Conservation (phyloP, 2,113 vertebrate genomes). For the Oncorhynchus kisutch region DNA sequence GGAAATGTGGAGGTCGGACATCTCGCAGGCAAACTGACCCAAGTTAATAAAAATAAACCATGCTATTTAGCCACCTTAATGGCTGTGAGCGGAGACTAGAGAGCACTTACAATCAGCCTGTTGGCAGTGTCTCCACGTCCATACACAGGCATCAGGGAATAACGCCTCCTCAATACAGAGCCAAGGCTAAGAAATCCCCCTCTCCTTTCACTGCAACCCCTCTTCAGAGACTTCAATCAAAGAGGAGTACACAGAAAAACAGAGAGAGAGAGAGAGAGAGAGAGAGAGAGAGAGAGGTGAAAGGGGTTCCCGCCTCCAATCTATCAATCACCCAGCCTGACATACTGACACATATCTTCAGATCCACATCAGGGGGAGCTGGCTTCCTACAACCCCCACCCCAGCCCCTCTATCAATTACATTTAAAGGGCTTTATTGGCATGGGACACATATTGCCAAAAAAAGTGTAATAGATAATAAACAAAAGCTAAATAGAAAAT, state of each 20-base stretch:
- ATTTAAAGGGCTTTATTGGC: no score
- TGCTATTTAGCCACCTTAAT: background rate
- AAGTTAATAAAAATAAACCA: conserved; percentile 14
- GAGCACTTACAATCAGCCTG: background rate
- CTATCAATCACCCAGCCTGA: conserved; percentile 4
- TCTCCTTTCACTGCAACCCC: background rate
- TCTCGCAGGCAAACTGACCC: background rate
- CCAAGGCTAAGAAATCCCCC: no score
- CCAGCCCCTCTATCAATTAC: background rate
- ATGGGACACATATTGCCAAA: no score
- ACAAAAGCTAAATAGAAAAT: no score
- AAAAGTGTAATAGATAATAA: no score
- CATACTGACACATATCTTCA: background rate
- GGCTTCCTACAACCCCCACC: background rate
- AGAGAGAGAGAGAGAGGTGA: background rate
- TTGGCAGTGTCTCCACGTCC: background rate
- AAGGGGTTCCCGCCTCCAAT: background rate
- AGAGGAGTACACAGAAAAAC: no score
- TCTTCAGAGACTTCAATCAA: background rate
- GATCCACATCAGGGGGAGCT: background rate
- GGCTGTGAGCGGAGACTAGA: background rate
- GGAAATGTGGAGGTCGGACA: conserved; percentile 4
- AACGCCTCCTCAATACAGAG: background rate
- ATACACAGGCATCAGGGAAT: background rate
- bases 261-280: background rate